Evolutionary conservation across 2,113 vertebrate genomes (phyloP), one percentile per base, ranked within the genome.

Genomic region (Daboia siamensis): DNA sequence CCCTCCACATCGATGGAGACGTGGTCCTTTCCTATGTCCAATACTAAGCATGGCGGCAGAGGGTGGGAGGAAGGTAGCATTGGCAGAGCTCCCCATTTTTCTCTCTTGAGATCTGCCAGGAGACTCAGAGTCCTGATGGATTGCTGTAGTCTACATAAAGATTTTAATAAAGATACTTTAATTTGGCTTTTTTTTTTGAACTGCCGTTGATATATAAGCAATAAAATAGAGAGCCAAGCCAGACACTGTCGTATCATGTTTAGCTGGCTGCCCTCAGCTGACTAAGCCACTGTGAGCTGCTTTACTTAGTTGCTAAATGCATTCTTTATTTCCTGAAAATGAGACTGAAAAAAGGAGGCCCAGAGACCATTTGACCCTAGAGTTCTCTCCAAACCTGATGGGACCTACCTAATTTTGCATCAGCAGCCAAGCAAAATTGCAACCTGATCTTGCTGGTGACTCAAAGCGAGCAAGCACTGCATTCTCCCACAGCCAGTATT

Each of bases 1-100:
- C 12, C 17, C 84, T 99, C 94, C 97, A 98, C 88, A 95, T 99
- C 1, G 56, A 95, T 0, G 98, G 98, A 8, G 97, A 98, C 4
- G 92, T 98, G 44, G 96, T 96, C 93, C 96, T 98, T 93, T 98
- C 98, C 17, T 98, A 98, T 57, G 97, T 99, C 48, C 98, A 98
- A 94, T 91, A 95, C 92, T 97, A 92, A 97, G 33, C 61, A 69
- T 15, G 20, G 69, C 3, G 7, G 55, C 0, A 3, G 21, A 1
- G 10, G 10, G 3, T 46, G 59, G 12, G 88, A 0, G 1, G 20
- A 54, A 51, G 21, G 23, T 10, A 26, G 64, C 1, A 3, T 10
- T 5, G 20, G 4, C 33, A 59, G 9, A 24, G 23, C 4, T 5
- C 15, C 5, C 61, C 29, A 5, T 3, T 4, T 84, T 12, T 33